Percentiles rank a stretch among this genome's conserved stretches.
phyloP scores from a whole-genome alignment of 2,888 invertebrate genomes.

The Saturnia pavonia region DNA sequence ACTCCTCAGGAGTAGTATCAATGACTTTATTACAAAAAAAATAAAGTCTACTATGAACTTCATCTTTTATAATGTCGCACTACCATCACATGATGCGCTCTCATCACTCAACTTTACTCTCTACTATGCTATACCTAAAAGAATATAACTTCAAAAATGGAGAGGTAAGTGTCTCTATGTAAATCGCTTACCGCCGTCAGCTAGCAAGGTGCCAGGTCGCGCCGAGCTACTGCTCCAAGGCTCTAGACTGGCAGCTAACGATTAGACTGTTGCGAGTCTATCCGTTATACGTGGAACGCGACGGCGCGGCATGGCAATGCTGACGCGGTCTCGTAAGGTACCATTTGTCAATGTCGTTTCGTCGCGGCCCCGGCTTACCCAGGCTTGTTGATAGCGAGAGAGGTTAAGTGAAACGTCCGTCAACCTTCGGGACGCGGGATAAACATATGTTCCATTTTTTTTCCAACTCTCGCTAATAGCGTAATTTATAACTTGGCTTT shows the following conservation, averaged over 20 bases:
- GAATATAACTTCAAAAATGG: too few species aligned
- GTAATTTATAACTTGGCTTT: constrained; percentile 19
- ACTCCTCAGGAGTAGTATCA: too few species aligned
- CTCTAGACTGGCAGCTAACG: background rate
- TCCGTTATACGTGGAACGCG: constrained; percentile 12
- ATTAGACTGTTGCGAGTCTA: background rate
- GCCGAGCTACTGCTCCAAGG: background rate
- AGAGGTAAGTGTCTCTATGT: too few species aligned
- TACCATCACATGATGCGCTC: too few species aligned
- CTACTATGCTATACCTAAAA: too few species aligned
- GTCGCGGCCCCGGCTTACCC: constrained; percentile 57
- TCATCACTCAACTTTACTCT: too few species aligned
- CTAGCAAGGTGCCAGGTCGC: background rate
- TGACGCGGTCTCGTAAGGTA: constrained; percentile 25
- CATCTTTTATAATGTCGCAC: too few species aligned
- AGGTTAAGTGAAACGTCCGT: constrained; percentile 50
- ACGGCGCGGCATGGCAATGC: constrained; percentile 22
- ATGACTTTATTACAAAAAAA: too few species aligned
- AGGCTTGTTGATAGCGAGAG: constrained; percentile 55
- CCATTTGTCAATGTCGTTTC: constrained; percentile 63
- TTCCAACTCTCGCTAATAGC: constrained; percentile 31
- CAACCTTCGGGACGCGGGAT: constrained; percentile 36
- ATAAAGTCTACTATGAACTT: too few species aligned
- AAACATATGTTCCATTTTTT: constrained; percentile 39
- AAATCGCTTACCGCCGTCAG: too few species aligned